A percentile compares a stretch with the other conserved stretches of the same genome.
Evolutionary conservation across 2,113 vertebrate species (phyloP).

Genomic region (Lathamus discolor): DNA sequence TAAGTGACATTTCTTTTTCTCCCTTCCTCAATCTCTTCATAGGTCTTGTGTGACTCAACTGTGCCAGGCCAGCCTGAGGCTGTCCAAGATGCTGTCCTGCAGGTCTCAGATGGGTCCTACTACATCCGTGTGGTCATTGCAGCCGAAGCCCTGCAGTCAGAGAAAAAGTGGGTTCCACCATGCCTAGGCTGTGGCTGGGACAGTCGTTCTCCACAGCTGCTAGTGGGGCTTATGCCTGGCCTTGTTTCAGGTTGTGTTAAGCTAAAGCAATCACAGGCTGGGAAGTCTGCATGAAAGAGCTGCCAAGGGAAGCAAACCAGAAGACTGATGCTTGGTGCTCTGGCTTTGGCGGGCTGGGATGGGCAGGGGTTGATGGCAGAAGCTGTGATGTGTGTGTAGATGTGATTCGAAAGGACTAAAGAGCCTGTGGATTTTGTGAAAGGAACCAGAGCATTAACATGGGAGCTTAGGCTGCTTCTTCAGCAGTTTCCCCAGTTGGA

Average conservation of each 20-base stretch:
- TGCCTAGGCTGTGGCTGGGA: neutral
- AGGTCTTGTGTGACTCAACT: conserved; percentile 30
- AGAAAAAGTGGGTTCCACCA: conserved; percentile 42
- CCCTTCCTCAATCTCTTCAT: neutral
- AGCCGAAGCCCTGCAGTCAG: neutral
- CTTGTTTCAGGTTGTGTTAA: neutral
- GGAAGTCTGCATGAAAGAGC: neutral
- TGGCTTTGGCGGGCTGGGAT: rapidly evolving
- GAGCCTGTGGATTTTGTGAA: neutral
- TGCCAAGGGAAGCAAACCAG: neutral
- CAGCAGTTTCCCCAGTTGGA: neutral
- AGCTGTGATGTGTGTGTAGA: neutral
- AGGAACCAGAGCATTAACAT: neutral
- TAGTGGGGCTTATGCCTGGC: conserved; percentile 4
- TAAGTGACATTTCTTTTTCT: neutral
- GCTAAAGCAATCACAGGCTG: neutral
- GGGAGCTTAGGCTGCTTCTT: neutral
- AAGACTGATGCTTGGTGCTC: neutral
- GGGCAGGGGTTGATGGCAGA: neutral
- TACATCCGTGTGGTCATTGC: conserved; percentile 50
- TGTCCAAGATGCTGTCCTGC: neutral
- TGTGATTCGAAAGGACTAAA: neutral
- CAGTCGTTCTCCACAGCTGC: neutral
- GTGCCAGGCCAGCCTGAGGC: neutral
- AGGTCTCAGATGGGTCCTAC: conserved; percentile 59